Evolutionary conservation across 2,888 invertebrate genomes (phyloP).

Genomic region (Lithophane semibrunnea): DNA sequence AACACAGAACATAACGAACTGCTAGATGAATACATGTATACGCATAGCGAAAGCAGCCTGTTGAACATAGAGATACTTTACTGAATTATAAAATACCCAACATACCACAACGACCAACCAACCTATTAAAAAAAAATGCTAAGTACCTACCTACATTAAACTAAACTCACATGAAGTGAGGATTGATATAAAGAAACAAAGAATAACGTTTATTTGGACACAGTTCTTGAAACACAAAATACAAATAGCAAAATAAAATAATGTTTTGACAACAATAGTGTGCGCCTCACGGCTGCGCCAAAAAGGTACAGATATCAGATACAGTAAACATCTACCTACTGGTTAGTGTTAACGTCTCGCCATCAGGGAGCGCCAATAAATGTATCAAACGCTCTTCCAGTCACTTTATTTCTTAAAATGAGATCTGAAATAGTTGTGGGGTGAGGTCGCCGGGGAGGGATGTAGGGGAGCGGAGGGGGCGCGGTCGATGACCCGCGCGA

Average conservation of each 20-base stretch:
- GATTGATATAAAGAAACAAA: too few species aligned
- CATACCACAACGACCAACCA: background rate
- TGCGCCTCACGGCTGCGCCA: too few species aligned
- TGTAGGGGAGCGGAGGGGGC: background rate
- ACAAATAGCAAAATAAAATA: too few species aligned
- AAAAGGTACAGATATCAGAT: too few species aligned
- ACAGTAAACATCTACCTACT: too few species aligned
- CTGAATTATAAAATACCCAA: background rate
- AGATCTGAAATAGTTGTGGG: conserved; percentile 59
- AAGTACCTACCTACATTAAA: too few species aligned
- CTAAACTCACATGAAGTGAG: too few species aligned
- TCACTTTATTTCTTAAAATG: conserved; percentile 59
- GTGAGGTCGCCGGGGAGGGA: conserved; percentile 22
- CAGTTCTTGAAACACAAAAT: too few species aligned
- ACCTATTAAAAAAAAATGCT: too few species aligned
- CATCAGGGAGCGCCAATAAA: conserved; percentile 46
- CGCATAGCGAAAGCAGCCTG: background rate
- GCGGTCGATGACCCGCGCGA: conserved; percentile 59
- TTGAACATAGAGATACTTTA: background rate
- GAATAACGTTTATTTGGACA: too few species aligned
- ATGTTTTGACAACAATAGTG: too few species aligned
- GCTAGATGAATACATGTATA: background rate
- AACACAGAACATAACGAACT: background rate
- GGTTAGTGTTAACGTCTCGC: conserved; percentile 9
- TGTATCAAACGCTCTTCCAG: conserved; percentile 57